These are phyloP conservation scores for Scarus forsteni DNA, from an alignment of 2,797 vertebrate genomes.

Conservation along the genomic window DNA sequence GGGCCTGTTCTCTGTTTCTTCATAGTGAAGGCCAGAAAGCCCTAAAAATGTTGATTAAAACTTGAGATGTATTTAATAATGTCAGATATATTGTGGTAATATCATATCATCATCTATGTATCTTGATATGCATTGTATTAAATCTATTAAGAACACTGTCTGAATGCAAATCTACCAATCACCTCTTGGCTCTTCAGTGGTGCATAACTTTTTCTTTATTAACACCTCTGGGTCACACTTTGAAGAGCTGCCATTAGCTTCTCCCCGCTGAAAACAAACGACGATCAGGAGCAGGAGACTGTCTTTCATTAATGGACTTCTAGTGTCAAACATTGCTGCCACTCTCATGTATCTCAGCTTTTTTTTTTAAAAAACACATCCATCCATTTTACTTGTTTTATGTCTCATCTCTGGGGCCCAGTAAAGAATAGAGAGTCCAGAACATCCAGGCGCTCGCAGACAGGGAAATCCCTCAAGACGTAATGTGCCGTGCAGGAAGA, in stretches of 20 bases:
- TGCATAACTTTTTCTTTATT: background rate
- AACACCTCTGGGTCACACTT: background rate
- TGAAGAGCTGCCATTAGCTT: conserved; percentile 4
- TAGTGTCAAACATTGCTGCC: background rate
- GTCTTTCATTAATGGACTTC: conserved; percentile 2
- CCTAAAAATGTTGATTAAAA: no score
- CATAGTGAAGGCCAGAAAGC: no score
- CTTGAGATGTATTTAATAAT: no score
- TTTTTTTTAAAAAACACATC: conserved; percentile 50
- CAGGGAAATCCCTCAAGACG: conserved; percentile 60
- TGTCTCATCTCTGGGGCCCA: conserved; percentile 21
- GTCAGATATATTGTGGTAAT: no score
- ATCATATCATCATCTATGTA: no score
- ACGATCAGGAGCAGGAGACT: background rate
- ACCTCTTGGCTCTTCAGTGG: background rate
- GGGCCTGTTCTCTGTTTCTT: no score
- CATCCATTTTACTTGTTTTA: conserved; percentile 28
- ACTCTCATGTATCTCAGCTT: conserved; percentile 31
- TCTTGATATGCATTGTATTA: no score
- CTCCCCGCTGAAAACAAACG: conserved; percentile 10
- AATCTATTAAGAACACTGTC: background rate
- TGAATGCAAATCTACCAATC: background rate
- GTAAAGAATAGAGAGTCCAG: conserved; percentile 25
- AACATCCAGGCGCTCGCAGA: conserved; percentile 40
- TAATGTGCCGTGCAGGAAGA: conserved; percentile 34